Percentiles rank a stretch among this genome's conserved stretches.
phyloP scores from a whole-genome alignment of 2,888 invertebrate genomes.

The Linnaemya tessellans region DNA sequence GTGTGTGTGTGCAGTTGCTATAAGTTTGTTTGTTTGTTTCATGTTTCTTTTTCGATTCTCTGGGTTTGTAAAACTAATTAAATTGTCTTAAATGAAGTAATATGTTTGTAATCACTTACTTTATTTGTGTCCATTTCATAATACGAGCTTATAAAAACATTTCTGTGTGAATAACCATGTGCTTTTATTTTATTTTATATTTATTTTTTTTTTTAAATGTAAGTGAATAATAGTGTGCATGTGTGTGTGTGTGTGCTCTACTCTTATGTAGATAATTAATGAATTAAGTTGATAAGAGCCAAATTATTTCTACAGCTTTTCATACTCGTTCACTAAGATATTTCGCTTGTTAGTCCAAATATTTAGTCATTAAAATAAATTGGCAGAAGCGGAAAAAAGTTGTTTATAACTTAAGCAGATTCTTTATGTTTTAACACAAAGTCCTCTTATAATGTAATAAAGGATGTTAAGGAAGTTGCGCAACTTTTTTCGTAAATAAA shows the following conservation, averaged over 20 bases:
- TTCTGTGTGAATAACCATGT: conserved; percentile 4
- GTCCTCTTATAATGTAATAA: neutral
- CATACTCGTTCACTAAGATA: neutral
- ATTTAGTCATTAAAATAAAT: conserved; percentile 14
- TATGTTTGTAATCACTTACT: conserved; percentile 61
- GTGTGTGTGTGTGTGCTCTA: neutral
- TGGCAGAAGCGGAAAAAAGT: neutral
- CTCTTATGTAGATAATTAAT: conserved; percentile 36
- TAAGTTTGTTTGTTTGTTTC: conserved; percentile 4
- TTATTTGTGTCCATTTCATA: conserved; percentile 35
- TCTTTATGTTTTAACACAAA: neutral
- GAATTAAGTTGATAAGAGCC: conserved; percentile 15
- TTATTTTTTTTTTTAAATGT: neutral
- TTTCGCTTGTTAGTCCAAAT: neutral
- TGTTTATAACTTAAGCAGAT: conserved; percentile 33
- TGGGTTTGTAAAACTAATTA: conserved; percentile 60
- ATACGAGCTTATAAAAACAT: neutral
- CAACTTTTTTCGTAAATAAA: neutral
- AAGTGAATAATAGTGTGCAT: too few relatives aligned
- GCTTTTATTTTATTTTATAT: neutral
- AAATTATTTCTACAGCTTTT: conserved; percentile 34
- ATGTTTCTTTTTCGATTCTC: neutral
- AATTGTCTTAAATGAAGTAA: conserved; percentile 66
- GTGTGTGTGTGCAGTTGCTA: neutral
- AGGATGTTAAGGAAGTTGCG: neutral